These are phyloP conservation scores for Sphinx pinastri DNA, from an alignment of 2,888 invertebrate genomes.

Conservation along the genomic window DNA sequence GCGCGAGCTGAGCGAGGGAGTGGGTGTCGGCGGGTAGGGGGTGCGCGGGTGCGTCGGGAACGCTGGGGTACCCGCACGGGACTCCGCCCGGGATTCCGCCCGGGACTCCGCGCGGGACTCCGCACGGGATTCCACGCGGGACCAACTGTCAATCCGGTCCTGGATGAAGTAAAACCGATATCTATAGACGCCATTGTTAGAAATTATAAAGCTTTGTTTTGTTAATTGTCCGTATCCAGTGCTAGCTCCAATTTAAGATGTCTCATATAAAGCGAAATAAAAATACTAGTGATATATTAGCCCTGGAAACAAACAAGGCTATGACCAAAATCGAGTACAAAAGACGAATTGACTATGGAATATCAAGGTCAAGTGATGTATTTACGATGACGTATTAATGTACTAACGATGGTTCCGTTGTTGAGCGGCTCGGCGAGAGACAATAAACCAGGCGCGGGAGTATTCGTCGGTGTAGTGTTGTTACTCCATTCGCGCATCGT, in stretches of 20 bases:
- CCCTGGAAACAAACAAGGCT: too few species aligned
- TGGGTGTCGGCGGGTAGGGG: constrained; percentile 91
- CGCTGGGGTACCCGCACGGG: constrained; percentile 94
- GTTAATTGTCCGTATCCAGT: too few species aligned
- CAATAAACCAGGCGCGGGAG: constrained; percentile 73
- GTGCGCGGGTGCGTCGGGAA: constrained; percentile 97
- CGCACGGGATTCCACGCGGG: constrained; percentile 72
- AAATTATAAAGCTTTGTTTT: too few species aligned
- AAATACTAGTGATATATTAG: too few species aligned
- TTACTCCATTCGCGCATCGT: constrained; percentile 80
- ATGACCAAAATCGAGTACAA: too few species aligned
- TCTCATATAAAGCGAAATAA: too few species aligned
- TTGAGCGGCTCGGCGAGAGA: constrained; percentile 72
- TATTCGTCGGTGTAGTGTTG: constrained; percentile 64
- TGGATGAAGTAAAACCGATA: constrained; percentile 18
- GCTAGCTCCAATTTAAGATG: too few species aligned
- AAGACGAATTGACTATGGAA: too few species aligned
- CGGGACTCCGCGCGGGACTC: constrained; percentile 84
- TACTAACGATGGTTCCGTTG: constrained; percentile 66
- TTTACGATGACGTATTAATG: not conserved
- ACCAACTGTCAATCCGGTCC: constrained; percentile 87
- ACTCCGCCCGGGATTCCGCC: constrained; percentile 86
- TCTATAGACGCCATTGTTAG: too few species aligned
- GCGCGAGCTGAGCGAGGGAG: constrained; percentile 87
- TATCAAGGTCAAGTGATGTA: too few species aligned